Base-by-base conservation (phyloP, 2,797 vertebrate species). In the Ptychadena robeensis region DNA sequence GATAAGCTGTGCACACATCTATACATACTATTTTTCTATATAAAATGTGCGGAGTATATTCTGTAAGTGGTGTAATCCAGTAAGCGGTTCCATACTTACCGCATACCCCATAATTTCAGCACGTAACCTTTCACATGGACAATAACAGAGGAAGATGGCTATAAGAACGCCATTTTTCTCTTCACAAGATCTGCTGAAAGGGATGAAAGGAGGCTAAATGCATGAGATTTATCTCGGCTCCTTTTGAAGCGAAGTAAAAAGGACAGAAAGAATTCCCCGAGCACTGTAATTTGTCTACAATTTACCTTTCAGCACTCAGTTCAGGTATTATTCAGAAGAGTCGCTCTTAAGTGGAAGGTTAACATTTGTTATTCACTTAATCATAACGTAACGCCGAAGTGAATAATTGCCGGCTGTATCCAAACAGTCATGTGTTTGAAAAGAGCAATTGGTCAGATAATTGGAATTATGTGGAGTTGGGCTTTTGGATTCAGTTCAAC, bases 271-370 rank as follows among this genome's bases (percentile, higher is more conserved):
- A 27, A 28, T 34, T 35, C 22, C 35, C 28, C 4, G 18, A 73
- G 67, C 25, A 66, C 75, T 79, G 32, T 61, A 73, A 83, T 73
- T 63, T 73, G 38, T 57, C 82, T 67, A 67, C 69, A 73, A 73
- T 73, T 79, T 73, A 57, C 34, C 44, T 57, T 67, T 67, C 65
- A 28, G 37, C 12, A 10, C 59, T 8, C n/a, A 31, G 35, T 34
- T 18, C 66, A 64, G 73, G 68, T 83, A 59, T 53, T 30, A 14
- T 28, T 32, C 53, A 34, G 28, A 65, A 27, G 59, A 35, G 18
- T 61, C 14, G 14, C 48, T 15, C 10, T 53, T 53, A 78, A 57
- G 38, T 9, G 25, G 40, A 67, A 73, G 59, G 75, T 73, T 59
- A 64, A 77, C 40, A 64, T 70, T 75, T 78, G 14, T 71, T 71